Evolutionary conservation across 2,113 vertebrate genomes (phyloP).

Genomic region (Megalops atlanticus): DNA sequence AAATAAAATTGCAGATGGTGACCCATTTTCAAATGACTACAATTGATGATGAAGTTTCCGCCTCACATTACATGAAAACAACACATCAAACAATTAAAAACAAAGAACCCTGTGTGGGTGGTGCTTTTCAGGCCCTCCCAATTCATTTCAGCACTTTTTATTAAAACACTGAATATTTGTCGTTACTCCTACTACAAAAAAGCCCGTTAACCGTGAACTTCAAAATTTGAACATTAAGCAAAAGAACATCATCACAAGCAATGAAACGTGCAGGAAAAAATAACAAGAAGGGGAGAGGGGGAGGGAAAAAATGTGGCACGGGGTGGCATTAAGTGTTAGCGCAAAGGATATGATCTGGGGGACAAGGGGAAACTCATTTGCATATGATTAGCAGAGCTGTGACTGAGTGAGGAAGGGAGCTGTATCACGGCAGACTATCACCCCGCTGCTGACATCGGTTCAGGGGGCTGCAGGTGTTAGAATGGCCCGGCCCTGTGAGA

Average conservation of each 20-base stretch:
- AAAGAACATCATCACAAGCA: background rate
- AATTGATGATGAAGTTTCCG: too few relatives aligned
- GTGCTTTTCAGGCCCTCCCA: too few relatives aligned
- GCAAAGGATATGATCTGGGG: constrained; percentile 67
- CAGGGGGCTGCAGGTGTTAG: constrained; percentile 73
- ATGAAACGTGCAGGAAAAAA: background rate
- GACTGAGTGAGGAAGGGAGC: background rate
- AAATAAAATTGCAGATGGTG: constrained; percentile 56
- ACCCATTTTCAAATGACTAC: constrained; percentile 57
- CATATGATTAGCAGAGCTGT: constrained; percentile 72
- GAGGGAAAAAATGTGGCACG: constrained; percentile 43
- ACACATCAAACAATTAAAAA: too few relatives aligned
- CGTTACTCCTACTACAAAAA: too few relatives aligned
- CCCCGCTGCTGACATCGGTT: constrained; percentile 55
- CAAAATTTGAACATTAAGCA: too few relatives aligned
- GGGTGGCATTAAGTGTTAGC: constrained; percentile 56
- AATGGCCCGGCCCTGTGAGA: constrained; percentile 70
- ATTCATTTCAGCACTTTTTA: too few relatives aligned
- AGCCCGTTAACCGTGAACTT: too few relatives aligned
- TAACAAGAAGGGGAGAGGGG: constrained; percentile 10
- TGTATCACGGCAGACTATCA: constrained; percentile 25
- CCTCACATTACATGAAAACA: too few relatives aligned
- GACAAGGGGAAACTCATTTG: constrained; percentile 74
- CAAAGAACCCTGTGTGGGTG: too few relatives aligned
- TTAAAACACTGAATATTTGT: too few relatives aligned